phyloP scores from a whole-genome alignment of 2,113 vertebrate species.

The Larimichthys crocea region DNA sequence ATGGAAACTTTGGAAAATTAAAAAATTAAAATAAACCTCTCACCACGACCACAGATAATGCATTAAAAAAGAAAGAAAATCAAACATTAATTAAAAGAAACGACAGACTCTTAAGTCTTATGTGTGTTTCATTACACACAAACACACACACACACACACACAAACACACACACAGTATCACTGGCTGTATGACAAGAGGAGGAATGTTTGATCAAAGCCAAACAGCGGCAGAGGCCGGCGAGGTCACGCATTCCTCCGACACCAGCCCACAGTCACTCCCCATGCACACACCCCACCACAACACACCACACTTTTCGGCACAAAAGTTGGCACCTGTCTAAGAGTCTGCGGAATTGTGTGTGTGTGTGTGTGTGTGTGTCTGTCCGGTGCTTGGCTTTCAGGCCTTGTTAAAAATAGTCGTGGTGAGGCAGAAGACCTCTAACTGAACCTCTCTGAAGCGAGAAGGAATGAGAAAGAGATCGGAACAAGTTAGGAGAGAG shows the following conservation, averaged over 20 bases:
- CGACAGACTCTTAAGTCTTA: neutral
- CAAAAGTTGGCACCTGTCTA: conserved; percentile 76
- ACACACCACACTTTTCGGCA: conserved; percentile 64
- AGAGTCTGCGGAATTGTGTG: conserved; percentile 30
- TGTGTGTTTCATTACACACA: conserved; percentile 1
- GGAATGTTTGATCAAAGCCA: conserved; percentile 92
- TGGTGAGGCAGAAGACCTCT: conserved; percentile 70
- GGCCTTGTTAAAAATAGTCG: conserved; percentile 79
- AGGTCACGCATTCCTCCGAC: conserved; percentile 86
- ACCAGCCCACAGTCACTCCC: conserved; percentile 86
- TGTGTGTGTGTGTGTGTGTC: conserved; percentile 11
- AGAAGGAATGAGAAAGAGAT: conserved; percentile 33
- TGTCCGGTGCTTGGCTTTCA: conserved; percentile 63
- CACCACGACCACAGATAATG: neutral
- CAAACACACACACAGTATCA: conserved; percentile 19
- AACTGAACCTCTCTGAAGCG: conserved; percentile 64
- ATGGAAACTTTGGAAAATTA: neutral
- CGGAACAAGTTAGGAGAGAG: neutral
- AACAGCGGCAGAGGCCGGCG: conserved; percentile 86
- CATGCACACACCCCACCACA: conserved; percentile 65
- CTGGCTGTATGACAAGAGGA: conserved; percentile 70
- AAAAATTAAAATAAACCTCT: neutral
- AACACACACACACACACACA: conserved; percentile 12
- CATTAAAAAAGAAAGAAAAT: neutral
- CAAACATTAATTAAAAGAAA: neutral